Percentiles rank a stretch among this genome's conserved stretches.
Evolutionary conservation across 2,797 vertebrate genomes (phyloP).

Genomic region (Myotis vivesi): DNA sequence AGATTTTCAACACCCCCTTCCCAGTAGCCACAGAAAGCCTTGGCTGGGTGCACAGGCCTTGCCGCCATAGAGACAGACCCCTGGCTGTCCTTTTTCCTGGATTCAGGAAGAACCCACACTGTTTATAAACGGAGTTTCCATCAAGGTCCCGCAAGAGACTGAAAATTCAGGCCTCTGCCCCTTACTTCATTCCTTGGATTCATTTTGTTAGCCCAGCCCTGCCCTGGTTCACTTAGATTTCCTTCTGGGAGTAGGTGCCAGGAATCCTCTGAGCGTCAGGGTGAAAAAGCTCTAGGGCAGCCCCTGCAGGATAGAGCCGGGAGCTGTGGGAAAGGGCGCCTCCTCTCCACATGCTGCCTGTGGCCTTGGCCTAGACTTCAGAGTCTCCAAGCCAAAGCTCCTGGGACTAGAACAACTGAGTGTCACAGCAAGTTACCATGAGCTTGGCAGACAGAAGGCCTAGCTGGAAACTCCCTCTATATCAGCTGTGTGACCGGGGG

Average conservation of each 20-base stretch:
- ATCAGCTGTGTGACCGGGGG: neutral
- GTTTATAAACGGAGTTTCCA: neutral
- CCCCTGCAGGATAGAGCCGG: neutral
- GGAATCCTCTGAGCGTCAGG: neutral
- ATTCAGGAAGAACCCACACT: neutral
- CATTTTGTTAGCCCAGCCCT: neutral
- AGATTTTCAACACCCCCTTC: neutral
- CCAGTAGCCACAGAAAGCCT: neutral
- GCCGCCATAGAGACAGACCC: neutral
- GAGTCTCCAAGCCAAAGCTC: neutral
- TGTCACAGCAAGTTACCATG: neutral
- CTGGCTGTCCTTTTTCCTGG: neutral
- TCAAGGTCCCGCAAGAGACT: neutral
- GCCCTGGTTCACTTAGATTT: neutral
- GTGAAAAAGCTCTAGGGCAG: neutral
- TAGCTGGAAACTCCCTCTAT: neutral
- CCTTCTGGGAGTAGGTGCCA: neutral
- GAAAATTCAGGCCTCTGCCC: neutral
- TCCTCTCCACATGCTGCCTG: neutral
- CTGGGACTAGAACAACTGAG: neutral
- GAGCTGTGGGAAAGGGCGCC: neutral
- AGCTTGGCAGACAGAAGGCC: neutral
- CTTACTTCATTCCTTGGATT: neutral
- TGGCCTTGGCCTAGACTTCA: neutral
- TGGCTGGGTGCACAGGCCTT: neutral